Base-by-base conservation (phyloP, 2,888 invertebrate genomes). In the Melinaea marsaeus region DNA sequence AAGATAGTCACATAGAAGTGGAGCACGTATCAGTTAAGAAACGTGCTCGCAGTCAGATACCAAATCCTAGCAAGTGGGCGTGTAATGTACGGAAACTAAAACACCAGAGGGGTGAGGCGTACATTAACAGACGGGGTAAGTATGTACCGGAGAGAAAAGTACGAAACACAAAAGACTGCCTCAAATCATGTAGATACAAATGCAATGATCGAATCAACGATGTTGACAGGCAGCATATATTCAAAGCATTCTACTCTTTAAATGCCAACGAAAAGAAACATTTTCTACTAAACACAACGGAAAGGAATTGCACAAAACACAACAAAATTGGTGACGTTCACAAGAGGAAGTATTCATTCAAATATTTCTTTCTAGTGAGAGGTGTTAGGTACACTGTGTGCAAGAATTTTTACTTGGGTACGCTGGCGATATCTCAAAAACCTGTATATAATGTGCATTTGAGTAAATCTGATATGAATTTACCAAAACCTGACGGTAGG, bases 401-500 rank as follows among this genome's bases (percentile, higher is more conserved):
- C 69, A 90, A 90, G 71, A 85, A 86, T 69, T 90, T 89, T 65
- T 90, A 88, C 68, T 81, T 90, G 72, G 90, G 89, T 0, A 90
- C 90, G 0, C 63, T 90, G 70, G 83, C 87, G 7, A 89, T 90
- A 76, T 90, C 90, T 0, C 90, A 90, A 63, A 88, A 88, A 64
- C 90, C 88, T 2, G 83, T 90, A 0, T 90, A 90, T 62, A 90
- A 89, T 74, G 90, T 90, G 1, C 90, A 90, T 75, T 78, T 79
- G 61, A 79, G 84, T 2, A 90, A 90, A 74, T 84, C 86, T 0
- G 88, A 89, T 5, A 79, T 86, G 69, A 90, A 90, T 71, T 80
- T 88, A 54, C 90, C 90, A 0, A 90, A 90, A 65, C 89, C 88
- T 0, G 90, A 90, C 64, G 90, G 89, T 0, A 75, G 90, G 66